Conservation (phyloP, 2,888 invertebrate species). For the Zaprionus bogoriensis region DNA sequence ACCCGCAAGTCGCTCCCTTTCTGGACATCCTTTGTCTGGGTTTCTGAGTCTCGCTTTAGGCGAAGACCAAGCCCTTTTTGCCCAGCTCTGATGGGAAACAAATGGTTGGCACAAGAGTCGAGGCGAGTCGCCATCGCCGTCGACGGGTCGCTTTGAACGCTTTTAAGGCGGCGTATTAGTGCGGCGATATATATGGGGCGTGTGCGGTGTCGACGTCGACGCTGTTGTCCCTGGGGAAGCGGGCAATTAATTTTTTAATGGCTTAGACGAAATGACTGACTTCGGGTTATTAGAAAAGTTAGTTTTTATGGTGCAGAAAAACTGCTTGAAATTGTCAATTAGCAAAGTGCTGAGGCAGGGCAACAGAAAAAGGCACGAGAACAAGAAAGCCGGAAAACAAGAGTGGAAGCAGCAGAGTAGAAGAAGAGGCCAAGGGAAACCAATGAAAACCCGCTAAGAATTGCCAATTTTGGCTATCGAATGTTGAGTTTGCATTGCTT, state of each 20-base stretch:
- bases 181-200: conserved; percentile 70
- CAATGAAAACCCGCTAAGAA: conserved; percentile 35
- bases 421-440: too few relatives aligned
- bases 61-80: conserved; percentile 64
- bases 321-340: conserved; percentile 68
- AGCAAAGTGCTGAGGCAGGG: conserved; percentile 57
- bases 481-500: conserved; percentile 4
- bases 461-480: conserved; percentile 36
- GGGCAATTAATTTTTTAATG: conserved; percentile 76
- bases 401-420: not conserved
- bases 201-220: conserved; percentile 27
- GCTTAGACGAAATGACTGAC: conserved; percentile 71
- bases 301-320: conserved; percentile 46
- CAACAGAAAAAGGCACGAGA: not conserved
- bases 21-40: conserved; percentile 9
- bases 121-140: conserved; percentile 4
- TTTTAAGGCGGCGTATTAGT: conserved; percentile 64
- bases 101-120: conserved; percentile 32
- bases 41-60: conserved; percentile 48
- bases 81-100: conserved; percentile 47
- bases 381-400: not conserved
- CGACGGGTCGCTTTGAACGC: conserved; percentile 49
- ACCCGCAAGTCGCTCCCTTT: not conserved
- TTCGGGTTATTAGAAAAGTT: conserved; percentile 67
- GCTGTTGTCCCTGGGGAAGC: conserved; percentile 49